Evolutionary conservation across 2,113 vertebrate genomes (phyloP), one percentile per base, ranked within the genome.

Genomic region (Murina feae): DNA sequence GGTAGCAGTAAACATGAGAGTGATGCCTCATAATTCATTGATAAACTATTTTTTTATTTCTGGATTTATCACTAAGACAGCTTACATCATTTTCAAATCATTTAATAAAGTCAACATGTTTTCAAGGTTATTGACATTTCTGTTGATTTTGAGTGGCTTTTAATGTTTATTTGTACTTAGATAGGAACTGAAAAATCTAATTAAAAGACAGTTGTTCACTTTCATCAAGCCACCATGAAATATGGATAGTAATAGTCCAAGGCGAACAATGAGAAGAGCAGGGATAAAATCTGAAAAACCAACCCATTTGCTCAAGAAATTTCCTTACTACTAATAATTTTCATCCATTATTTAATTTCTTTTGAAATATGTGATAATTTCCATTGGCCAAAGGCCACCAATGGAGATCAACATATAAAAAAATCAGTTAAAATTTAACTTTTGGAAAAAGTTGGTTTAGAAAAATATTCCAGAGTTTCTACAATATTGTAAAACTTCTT

Each of bases 61-160:
- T 93, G 60, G 28, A 92, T 87, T 95, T 95, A 76, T 96, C 60
- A 55, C n/a, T 81, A 60, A 84, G n/a, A 37, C 21, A 60, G 6
- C 7, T 95, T 74, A 88, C 35, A 63, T 93, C 66, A 85, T 88
- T 94, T 90, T 95, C 78, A 85, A 32, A 63, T 93, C 71, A 88
- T 88, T 94, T 90, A 86, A 42, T 85, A 86, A 68, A 92, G 80
- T 65, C 68, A 79, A 76, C 13, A 65, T 88, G 49, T 88, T 96
- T 90, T 86, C 89, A 95, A 94, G 86, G 51, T 47, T 83, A 89
- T 18, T 94, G 89, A 95, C 65, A 89, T 94, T 89, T 97, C 78
- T 93, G 49, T 79, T 87, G 49, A 11, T 35, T 90, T 68, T 80
- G 18, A 88, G 51, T 90, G 65, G 17, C 51, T 91, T 85, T 95